These are phyloP conservation scores for Rhorus exstirpatorius DNA, from an alignment of 2,888 invertebrate genomes.

Conservation along the genomic window DNA sequence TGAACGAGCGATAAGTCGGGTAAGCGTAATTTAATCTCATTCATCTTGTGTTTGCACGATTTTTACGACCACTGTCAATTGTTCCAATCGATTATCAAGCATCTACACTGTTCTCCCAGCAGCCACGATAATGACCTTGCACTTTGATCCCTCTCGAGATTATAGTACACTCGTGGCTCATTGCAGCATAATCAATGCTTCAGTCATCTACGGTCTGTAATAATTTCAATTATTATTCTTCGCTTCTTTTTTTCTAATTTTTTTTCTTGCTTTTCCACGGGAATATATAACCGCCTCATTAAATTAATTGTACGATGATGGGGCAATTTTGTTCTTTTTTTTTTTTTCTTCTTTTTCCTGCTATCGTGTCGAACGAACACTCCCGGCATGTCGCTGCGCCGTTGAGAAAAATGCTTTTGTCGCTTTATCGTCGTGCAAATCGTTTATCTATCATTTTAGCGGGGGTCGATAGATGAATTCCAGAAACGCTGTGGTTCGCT, in stretches of 20 bases:
- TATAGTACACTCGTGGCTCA: conserved; percentile 60
- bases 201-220: conserved; percentile 49
- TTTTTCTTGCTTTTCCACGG: not conserved
- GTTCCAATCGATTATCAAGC: conserved; percentile 64
- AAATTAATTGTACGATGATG: conserved; percentile 49
- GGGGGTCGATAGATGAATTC: conserved; percentile 71
- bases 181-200: conserved; percentile 65
- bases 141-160: conserved; percentile 67
- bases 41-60: conserved; percentile 2
- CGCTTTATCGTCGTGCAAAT: too few species aligned
- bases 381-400: not conserved
- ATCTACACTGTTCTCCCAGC: conserved; percentile 50
- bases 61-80: conserved; percentile 67
- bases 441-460: too few species aligned
- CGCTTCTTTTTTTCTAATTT: conserved; percentile 5
- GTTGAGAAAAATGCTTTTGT: conserved; percentile 11
- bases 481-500: conserved; percentile 49
- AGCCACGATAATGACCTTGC: conserved; percentile 69
- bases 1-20: conserved; percentile 48
- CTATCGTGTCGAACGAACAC: too few species aligned
- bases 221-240: conserved; percentile 24
- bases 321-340: conserved; percentile 8
- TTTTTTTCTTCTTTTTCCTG: not conserved
- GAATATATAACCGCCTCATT: conserved; percentile 42
- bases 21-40: conserved; percentile 47